Evolutionary conservation across 2,113 vertebrate genomes (phyloP), one percentile per base, ranked within the genome.

Genomic region (Colius striatus): DNA sequence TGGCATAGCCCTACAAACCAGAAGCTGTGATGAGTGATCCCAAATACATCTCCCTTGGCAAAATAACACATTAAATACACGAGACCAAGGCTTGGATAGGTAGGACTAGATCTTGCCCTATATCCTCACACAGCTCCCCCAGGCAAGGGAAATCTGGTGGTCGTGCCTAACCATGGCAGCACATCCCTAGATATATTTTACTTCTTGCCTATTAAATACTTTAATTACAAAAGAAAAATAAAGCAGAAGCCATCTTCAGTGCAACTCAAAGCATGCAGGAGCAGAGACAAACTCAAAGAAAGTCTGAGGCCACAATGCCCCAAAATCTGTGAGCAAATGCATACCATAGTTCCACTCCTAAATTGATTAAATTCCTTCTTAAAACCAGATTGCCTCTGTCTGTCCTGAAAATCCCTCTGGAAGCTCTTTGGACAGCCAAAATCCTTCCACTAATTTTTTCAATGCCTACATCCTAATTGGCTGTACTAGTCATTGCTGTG

Each of bases 351-450:
- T 78, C 78, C 47, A 7, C 29, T 62, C 84, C 58, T 91, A 91
- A 95, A 84, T 36, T 68, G 68, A 84, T 91, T 88, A 63, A 58
- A 72, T 27, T 48, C 74, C 63, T 76, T 73, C 71, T 76, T 81
- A 48, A 84, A 95, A 36, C 58, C 74, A 51, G 65, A 51, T 53
- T 54, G 74, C 54, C 60, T 48, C 63, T 57, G 54, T 32, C 17
- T 91, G 87, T 81, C 87, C 79, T 87, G 57, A 87, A 38, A 87
- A 71, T 61, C 51, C 83, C 79, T 91, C 58, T 65, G 81, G 87
- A 61, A 92, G 47, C 57, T 81, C 74, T 84, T 53, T 34, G 11
- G 27, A 48, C 29, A 84, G 68, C 15, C 3, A 1, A 70, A 88
- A 90, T 62, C 30, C 74, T 77, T 72, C 4, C 2, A 0, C n/a